These are phyloP conservation scores for Sthenelais limicola DNA, from an alignment of 2,888 invertebrate genomes.

Conservation along the genomic window DNA sequence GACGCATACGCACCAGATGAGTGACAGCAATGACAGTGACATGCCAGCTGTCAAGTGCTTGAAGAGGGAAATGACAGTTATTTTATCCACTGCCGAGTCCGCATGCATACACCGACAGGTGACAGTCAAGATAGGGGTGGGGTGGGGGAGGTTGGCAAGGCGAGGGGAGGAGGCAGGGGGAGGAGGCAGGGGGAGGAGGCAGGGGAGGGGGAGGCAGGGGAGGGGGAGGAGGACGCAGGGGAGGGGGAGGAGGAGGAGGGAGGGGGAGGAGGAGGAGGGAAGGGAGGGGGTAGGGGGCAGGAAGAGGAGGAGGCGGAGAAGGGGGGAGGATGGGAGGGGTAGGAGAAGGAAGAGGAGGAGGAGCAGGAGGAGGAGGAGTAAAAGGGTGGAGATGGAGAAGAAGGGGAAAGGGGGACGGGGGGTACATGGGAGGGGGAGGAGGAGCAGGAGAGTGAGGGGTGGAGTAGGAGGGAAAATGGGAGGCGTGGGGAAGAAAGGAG, in stretches of 20 bases:
- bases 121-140: not conserved
- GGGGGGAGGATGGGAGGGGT: not conserved
- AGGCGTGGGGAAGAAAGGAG: not conserved
- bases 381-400: slow-evolving; percentile 3
- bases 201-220: no score
- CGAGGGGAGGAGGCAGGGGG: slow-evolving; percentile 4
- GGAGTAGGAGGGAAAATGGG: slow-evolving; percentile 29
- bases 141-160: not conserved
- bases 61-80: no score
- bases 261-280: not conserved
- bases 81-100: no score
- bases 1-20: no score
- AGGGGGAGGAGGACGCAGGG: no score
- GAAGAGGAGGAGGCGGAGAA: not conserved
- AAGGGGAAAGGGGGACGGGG: not conserved
- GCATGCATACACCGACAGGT: no score
- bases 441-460: slow-evolving; percentile 20
- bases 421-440: not conserved
- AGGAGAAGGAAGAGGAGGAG: slow-evolving; percentile 4
- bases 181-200: slow-evolving; percentile 34
- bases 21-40: no score
- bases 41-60: no score
- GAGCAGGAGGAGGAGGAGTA: slow-evolving; percentile 15
- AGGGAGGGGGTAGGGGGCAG: not conserved
- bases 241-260: slow-evolving; percentile 10